These are phyloP conservation scores for Gymnarchus niloticus DNA, from an alignment of 2,113 vertebrate species.

Conservation along the genomic window DNA sequence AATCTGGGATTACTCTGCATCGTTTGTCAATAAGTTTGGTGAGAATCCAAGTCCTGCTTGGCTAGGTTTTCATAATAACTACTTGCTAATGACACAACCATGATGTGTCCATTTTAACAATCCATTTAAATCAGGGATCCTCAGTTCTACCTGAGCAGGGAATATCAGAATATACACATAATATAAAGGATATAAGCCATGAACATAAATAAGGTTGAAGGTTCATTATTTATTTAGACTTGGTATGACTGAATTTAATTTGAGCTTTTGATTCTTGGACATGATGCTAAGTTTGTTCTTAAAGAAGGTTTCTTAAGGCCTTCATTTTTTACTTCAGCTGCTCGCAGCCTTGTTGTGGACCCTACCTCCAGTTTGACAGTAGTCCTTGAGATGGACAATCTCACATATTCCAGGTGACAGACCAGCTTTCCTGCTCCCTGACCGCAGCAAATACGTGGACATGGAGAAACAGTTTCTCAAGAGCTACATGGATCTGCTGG, in stretches of 20 bases:
- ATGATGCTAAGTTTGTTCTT: neutral
- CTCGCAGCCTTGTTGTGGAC: neutral
- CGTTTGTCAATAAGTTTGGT: slow-evolving; percentile 72
- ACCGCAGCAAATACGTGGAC: slow-evolving; percentile 69
- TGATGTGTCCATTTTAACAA: neutral
- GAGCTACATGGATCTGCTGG: slow-evolving; percentile 63
- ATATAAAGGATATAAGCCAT: no score
- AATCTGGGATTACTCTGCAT: slow-evolving; percentile 76
- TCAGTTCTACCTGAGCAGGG: neutral
- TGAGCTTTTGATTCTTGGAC: neutral
- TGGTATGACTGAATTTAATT: neutral
- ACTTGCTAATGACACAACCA: neutral
- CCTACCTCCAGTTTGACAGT: neutral
- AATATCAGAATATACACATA: neutral
- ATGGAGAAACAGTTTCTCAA: slow-evolving; percentile 70
- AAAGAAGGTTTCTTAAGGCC: neutral
- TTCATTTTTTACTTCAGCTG: neutral
- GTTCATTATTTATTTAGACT: neutral
- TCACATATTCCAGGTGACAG: slow-evolving; percentile 44
- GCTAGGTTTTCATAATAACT: neutral
- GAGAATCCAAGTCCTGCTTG: slow-evolving; percentile 22
- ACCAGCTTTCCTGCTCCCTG: slow-evolving; percentile 64
- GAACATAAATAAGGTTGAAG: neutral
- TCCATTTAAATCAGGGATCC: neutral
- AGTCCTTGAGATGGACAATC: neutral